These are phyloP conservation scores for Torymus texanus DNA, from an alignment of 2,888 invertebrate species.

Conservation along the genomic window DNA sequence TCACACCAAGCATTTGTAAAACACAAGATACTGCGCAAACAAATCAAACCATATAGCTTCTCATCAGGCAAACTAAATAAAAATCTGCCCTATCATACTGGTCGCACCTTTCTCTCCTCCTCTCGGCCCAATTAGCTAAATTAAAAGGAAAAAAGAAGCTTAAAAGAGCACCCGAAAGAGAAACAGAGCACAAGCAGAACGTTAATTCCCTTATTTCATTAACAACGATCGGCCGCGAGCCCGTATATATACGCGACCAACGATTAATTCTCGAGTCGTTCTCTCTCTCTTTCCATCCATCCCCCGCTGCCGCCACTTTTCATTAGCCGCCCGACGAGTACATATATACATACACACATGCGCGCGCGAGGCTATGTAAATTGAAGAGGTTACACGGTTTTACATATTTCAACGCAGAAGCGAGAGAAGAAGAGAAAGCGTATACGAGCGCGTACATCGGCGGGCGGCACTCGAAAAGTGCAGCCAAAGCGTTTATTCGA, in stretches of 20 bases:
- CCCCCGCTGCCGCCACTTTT: constrained; percentile 55
- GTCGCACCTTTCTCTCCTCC: not conserved
- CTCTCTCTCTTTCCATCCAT: constrained; percentile 21
- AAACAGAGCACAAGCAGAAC: constrained; percentile 29
- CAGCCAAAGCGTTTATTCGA: constrained; percentile 74
- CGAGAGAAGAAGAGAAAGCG: constrained; percentile 42
- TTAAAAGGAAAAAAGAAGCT: constrained; percentile 26
- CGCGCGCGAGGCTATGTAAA: constrained; percentile 67
- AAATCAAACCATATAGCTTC: too few relatives aligned
- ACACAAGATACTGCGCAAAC: too few relatives aligned
- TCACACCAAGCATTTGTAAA: too few relatives aligned
- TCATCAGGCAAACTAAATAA: constrained; percentile 22
- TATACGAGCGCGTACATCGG: not conserved
- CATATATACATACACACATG: not conserved
- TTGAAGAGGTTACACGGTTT: constrained; percentile 74
- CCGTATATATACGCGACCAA: constrained; percentile 34
- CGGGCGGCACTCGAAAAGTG: constrained; percentile 72
- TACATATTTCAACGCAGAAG: constrained; percentile 72
- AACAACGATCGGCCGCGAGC: constrained; percentile 42
- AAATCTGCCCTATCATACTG: constrained; percentile 20
- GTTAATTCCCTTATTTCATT: constrained; percentile 54
- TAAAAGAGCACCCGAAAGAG: constrained; percentile 7
- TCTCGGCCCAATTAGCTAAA: constrained; percentile 49
- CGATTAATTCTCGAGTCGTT: constrained; percentile 60
- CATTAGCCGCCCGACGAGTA: constrained; percentile 49